Percentiles rank a stretch among this genome's conserved stretches.
Conservation (phyloP, 2,113 vertebrate species). For the Coracopsis vasa region DNA sequence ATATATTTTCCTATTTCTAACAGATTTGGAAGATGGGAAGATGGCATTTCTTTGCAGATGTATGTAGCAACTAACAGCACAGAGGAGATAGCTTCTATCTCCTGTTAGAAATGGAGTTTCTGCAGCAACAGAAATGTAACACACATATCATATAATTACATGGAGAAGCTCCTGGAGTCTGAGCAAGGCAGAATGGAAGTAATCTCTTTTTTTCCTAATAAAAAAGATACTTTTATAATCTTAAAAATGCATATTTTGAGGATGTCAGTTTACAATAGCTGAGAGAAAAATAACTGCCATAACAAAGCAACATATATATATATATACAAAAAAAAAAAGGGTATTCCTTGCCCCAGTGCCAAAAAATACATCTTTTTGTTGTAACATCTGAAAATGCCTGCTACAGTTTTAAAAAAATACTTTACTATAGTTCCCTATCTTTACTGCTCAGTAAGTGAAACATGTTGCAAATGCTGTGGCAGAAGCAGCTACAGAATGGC, state of each 20-base stretch:
- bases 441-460: slow-evolving; percentile 50
- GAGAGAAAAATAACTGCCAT: slow-evolving; percentile 15
- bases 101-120: not conserved
- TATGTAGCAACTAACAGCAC: not conserved
- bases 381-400: slow-evolving; percentile 52
- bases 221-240: not conserved
- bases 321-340: not conserved
- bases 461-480: slow-evolving; percentile 38
- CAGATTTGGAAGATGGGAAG: not conserved
- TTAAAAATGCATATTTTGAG: not conserved
- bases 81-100: not conserved
- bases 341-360: not conserved
- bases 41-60: not conserved
- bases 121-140: not conserved
- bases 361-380: slow-evolving; percentile 40
- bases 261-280: not conserved
- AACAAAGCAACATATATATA: slow-evolving; percentile 13
- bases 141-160: not conserved
- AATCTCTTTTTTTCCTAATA: not conserved
- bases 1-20: not conserved
- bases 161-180: not conserved
- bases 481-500: slow-evolving; percentile 50
- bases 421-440: slow-evolving; percentile 29
- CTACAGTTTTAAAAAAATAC: slow-evolving; percentile 35
- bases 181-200: not conserved